phyloP scores from a whole-genome alignment of 2,113 vertebrate genomes.

The Nesogale talazaci region DNA sequence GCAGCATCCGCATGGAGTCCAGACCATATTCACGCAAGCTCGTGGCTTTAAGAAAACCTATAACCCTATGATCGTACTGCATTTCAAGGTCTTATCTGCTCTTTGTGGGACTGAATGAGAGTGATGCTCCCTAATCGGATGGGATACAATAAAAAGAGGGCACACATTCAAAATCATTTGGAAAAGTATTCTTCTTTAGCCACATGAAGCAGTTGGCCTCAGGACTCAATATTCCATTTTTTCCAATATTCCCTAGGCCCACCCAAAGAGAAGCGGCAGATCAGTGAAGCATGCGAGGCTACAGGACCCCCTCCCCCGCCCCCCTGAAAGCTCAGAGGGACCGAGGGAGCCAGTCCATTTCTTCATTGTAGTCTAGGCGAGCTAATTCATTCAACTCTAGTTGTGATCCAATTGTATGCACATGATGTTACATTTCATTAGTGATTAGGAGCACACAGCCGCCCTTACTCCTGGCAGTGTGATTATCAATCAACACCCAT shows the following conservation, averaged over 20 bases:
- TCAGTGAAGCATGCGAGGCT: constrained; percentile 27
- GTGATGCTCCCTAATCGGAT: constrained; percentile 49
- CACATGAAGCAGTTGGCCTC: constrained; percentile 34
- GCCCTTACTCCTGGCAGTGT: constrained; percentile 16
- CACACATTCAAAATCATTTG: constrained; percentile 37
- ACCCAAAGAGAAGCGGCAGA: constrained; percentile 16
- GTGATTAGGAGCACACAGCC: constrained; percentile 23
- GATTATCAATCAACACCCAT: constrained; percentile 51
- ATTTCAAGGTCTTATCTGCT: background rate
- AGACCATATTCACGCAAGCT: constrained; percentile 48
- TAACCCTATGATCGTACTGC: background rate
- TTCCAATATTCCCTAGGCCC: constrained; percentile 28
- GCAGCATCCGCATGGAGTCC: constrained; percentile 18
- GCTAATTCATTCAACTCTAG: constrained; percentile 52
- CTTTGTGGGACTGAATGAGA: constrained; percentile 49
- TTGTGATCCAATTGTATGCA: constrained; percentile 54
- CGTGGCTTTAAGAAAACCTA: constrained; percentile 44
- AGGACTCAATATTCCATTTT: constrained; percentile 40
- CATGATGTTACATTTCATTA: constrained; percentile 19
- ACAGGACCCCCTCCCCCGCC: background rate
- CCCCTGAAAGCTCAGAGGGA: constrained; percentile 30
- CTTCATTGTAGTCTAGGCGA: background rate
- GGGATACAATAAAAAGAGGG: constrained; percentile 50
- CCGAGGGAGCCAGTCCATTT: constrained; percentile 31
- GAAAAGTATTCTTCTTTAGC: constrained; percentile 20